Conservation (phyloP, 2,888 invertebrate species). For the Nudaria mundana region DNA sequence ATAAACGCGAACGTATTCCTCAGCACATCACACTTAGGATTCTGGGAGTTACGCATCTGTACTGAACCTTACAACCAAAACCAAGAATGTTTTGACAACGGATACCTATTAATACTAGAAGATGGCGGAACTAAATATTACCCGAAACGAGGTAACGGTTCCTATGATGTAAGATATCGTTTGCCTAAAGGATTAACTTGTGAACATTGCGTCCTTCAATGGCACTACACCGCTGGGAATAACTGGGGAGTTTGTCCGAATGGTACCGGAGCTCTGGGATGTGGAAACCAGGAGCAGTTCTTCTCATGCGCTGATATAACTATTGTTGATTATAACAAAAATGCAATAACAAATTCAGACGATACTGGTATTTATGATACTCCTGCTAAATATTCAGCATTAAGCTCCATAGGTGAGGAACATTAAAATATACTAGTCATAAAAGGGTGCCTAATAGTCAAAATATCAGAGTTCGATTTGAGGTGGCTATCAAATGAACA, state of each 20-base stretch:
- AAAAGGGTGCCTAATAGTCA: no score
- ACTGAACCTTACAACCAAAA: slow-evolving; percentile 84
- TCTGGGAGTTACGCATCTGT: slow-evolving; percentile 91
- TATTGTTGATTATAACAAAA: slow-evolving; percentile 68
- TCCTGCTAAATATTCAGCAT: not conserved
- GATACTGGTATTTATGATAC: slow-evolving; percentile 1
- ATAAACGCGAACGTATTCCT: slow-evolving; percentile 87
- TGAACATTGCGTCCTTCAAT: slow-evolving; percentile 91
- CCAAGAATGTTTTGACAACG: slow-evolving; percentile 87
- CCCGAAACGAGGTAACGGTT: slow-evolving; percentile 83
- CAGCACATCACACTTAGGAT: slow-evolving; percentile 91
- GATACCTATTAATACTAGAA: slow-evolving; percentile 80
- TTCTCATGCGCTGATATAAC: slow-evolving; percentile 90
- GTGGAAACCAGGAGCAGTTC: slow-evolving; percentile 93
- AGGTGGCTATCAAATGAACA: no score
- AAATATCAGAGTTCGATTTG: no score
- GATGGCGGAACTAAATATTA: slow-evolving; percentile 82
- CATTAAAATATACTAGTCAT: not conserved
- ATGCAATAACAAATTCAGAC: not conserved
- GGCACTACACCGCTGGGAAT: slow-evolving; percentile 92
- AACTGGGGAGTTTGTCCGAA: slow-evolving; percentile 89
- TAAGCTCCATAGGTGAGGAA: slow-evolving; percentile 9
- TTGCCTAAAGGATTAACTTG: slow-evolving; percentile 84
- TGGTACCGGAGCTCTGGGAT: slow-evolving; percentile 88
- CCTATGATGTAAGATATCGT: slow-evolving; percentile 85